These are phyloP conservation scores for Marronus borbonicus DNA, from an alignment of 2,888 invertebrate species.

Conservation along the genomic window DNA sequence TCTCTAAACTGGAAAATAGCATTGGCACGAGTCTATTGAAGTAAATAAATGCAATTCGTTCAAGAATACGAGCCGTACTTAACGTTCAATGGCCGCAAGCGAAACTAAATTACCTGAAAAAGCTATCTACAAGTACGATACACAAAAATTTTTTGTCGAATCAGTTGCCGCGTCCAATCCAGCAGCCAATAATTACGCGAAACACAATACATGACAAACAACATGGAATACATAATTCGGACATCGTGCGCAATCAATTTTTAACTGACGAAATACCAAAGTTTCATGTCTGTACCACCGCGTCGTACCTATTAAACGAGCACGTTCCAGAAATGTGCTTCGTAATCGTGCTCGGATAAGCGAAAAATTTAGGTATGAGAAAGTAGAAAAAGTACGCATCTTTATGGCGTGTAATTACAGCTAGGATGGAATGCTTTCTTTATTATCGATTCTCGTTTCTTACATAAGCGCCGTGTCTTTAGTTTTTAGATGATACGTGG, in stretches of 20 bases:
- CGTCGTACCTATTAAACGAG: slow-evolving; percentile 26
- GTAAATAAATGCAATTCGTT: slow-evolving; percentile 7
- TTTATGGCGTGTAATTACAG: too few species aligned
- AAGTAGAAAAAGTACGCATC: not conserved
- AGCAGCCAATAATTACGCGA: slow-evolving; percentile 42
- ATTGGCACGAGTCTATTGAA: slow-evolving; percentile 5
- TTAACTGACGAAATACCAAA: slow-evolving; percentile 32
- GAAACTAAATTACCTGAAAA: slow-evolving; percentile 1
- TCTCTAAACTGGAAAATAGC: not conserved
- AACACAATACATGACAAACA: slow-evolving; percentile 46
- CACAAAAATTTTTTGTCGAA: slow-evolving; percentile 9
- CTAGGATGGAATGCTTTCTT: too few species aligned
- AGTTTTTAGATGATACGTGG: too few species aligned
- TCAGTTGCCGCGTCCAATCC: slow-evolving; percentile 16
- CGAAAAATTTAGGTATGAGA: slow-evolving; percentile 1
- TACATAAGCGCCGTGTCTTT: too few species aligned
- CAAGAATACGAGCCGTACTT: not conserved
- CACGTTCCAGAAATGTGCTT: slow-evolving; percentile 40
- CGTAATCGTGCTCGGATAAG: slow-evolving; percentile 21
- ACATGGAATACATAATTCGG: slow-evolving; percentile 45
- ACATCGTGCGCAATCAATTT: slow-evolving; percentile 44
- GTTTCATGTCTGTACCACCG: slow-evolving; percentile 2
- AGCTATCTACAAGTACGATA: not conserved
- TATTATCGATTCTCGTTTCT: too few species aligned
- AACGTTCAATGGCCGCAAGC: not conserved